A percentile compares a stretch with the other conserved stretches of the same genome.
Evolutionary conservation across 2,888 invertebrate genomes (phyloP).

Genomic region (Leistus spinibarbis): DNA sequence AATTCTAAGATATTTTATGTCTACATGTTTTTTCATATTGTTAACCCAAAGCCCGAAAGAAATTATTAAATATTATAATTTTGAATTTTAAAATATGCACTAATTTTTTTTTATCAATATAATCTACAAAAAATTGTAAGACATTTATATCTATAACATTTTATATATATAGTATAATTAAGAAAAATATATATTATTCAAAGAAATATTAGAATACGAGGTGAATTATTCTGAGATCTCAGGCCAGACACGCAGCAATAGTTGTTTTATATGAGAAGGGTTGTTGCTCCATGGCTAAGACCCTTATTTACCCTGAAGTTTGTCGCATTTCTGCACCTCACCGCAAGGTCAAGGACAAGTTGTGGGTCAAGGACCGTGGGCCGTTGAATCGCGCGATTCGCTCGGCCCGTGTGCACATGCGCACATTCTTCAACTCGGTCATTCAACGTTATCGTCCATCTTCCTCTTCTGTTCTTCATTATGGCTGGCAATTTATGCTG

Average conservation of each 20-base stretch:
- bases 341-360: slow-evolving; percentile 51
- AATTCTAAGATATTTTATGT: too few species aligned
- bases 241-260: neutral
- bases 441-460: slow-evolving; percentile 4
- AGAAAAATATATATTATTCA: too few species aligned
- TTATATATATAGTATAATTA: too few species aligned
- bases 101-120: too few species aligned
- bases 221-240: neutral
- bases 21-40: too few species aligned
- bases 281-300: neutral
- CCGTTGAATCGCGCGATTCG: slow-evolving; percentile 16
- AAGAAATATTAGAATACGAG: too few species aligned
- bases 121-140: too few species aligned
- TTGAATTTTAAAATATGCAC: too few species aligned
- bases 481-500: neutral
- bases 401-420: slow-evolving; percentile 17
- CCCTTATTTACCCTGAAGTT: neutral
- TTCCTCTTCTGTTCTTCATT: neutral
- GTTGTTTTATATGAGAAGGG: neutral
- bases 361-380: slow-evolving; percentile 51
- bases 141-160: too few species aligned
- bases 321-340: slow-evolving; percentile 7
- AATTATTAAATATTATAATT: too few species aligned
- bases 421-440: slow-evolving; percentile 20
- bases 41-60: too few species aligned